Conservation (phyloP, 2,797 vertebrate species). For the Centropyge bicolor region DNA sequence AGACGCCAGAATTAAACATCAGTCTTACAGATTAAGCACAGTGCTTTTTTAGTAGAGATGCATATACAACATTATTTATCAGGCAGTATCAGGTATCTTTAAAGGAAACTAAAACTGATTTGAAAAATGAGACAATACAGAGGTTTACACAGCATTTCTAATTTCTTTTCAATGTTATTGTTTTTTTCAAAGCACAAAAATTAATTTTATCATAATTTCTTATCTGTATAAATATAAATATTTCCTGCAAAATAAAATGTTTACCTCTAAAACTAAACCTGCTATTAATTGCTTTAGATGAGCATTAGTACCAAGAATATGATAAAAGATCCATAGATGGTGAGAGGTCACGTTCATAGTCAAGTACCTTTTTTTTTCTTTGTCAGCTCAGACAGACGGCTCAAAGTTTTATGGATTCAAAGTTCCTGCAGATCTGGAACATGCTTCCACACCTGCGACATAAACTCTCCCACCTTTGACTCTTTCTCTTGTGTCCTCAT, state of each 20-base stretch:
- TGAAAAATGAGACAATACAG: neutral
- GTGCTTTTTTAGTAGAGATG: neutral
- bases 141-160: neutral
- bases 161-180: neutral
- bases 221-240: neutral
- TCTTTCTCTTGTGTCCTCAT: neutral
- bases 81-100: no score
- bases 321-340: neutral
- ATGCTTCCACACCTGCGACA: conserved; percentile 70
- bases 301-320: neutral
- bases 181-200: neutral
- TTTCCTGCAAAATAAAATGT: neutral
- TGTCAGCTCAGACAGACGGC: conserved; percentile 35
- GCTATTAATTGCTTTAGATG: neutral
- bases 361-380: neutral
- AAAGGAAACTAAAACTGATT: neutral
- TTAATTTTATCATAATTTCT: neutral
- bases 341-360: conserved; percentile 8
- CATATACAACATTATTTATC: neutral
- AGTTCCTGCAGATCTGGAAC: conserved; percentile 62
- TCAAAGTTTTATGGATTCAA: conserved; percentile 56
- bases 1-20: neutral
- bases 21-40: neutral
- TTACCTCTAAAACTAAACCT: neutral
- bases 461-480: neutral